phyloP scores from a whole-genome alignment of 2,113 vertebrate species.

The Emydocephalus ijimae region DNA sequence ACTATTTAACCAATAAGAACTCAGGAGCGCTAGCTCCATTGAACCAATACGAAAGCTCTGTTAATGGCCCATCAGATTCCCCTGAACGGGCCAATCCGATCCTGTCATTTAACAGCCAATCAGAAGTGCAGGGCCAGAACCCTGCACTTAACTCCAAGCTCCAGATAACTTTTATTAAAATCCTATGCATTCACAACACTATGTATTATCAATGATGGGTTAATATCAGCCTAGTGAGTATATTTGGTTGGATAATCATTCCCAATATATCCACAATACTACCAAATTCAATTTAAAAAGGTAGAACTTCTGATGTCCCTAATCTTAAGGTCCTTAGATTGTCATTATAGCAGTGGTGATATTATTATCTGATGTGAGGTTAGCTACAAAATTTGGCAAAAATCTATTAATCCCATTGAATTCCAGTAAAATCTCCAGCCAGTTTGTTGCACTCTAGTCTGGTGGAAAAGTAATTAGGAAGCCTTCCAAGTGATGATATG shows the following conservation, averaged over 20 bases:
- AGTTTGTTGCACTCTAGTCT: background rate
- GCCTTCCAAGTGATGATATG: background rate
- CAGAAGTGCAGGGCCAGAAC: no score
- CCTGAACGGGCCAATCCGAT: no score
- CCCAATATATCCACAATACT: background rate
- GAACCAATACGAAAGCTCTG: no score
- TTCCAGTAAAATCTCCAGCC: background rate
- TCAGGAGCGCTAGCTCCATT: no score
- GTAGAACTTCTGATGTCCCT: background rate
- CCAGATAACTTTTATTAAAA: no score
- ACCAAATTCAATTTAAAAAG: background rate
- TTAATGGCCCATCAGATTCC: no score
- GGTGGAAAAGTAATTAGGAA: background rate
- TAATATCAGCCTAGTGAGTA: background rate
- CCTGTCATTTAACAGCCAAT: no score
- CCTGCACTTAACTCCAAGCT: no score
- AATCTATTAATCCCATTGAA: background rate
- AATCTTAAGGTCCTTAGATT: background rate
- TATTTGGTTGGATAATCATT: background rate
- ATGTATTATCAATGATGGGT: background rate
- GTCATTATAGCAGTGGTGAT: background rate
- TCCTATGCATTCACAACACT: no score
- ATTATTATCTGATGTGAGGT: background rate
- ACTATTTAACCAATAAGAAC: no score
- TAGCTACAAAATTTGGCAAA: background rate